Base-by-base conservation (phyloP, 1,140 invertebrate species). In the Chironomus tepperi region DNA sequence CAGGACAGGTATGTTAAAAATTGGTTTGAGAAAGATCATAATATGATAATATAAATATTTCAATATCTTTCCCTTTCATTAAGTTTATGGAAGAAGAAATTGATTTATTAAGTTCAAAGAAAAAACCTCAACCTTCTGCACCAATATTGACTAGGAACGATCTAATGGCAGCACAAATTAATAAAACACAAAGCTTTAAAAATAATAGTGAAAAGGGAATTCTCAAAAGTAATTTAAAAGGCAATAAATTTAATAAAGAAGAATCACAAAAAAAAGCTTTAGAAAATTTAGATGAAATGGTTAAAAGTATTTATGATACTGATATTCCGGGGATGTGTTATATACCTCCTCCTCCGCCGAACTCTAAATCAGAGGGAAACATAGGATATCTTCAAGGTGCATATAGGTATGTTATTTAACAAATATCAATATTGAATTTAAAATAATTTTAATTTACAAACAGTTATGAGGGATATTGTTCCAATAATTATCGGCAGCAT, bases 271-370 rank as follows among this genome's bases (percentile, higher is more conserved):
- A 80, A 2, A 81, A 80, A 73, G 81, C 81, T 18, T 80, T 82
- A 75, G 80, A 82, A 43, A 81, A 82, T 75, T 73, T 82, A 73
- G 81, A 82, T 67, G 79, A 81, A 76, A 82, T 82, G 81, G 81
- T 82, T 74, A 81, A 82, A 70, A 81, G 81, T 73, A 81, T 77
- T 0, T 78, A 79, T n/a, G 81, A 82, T 75, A 77, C 78, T 42
- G 81, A 82, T 70, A 79, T 79, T 0, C 79, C 73, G 8, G 75
- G 73, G 9, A 73, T 75, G 42, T 76, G 74, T 19, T 57, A 57
- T 18, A 6, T 42, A 18, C 73, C 75, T 21, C 78, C 81, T 76
- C 76, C 79, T 34, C 78, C 81, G 75, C 76, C 79, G 7, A 80
- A 78, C 73, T 82, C 81, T 64, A 76, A 80, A 43, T 82, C 81